Evolutionary conservation across 2,113 vertebrate species (phyloP), one percentile per base, ranked within the genome.

Genomic region (Egretta garzetta): DNA sequence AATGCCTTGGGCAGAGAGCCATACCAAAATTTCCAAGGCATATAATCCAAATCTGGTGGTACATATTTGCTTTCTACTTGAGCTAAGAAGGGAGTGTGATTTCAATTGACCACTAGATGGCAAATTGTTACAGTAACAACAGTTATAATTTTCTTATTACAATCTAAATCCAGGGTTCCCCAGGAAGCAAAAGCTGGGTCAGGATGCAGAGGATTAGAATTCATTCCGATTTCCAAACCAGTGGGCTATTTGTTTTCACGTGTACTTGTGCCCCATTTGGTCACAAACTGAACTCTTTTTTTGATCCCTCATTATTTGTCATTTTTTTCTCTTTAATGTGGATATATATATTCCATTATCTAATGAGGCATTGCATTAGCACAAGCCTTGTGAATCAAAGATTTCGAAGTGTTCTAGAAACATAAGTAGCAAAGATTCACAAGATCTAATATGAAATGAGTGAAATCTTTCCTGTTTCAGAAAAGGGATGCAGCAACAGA

Each of bases 11-110:
- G 47, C 10, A 2, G 1, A 16, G 71, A 59, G 10, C 14, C 49
- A 2, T 9, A n/a, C 4, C 41, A 14, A 52, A 5, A 47, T 56
- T 50, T n/a, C 60, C 58, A 20, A 19, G 77, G 37, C 47, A 6
- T 7, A 1, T 4, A 6, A 7, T 12, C 16, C 30, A 14, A 0
- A 9, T 27, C 33, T 13, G 32, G 10, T 30, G 43, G 4, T 9
- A 12, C 1, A 0, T 1, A 0, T 45, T 58, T 12, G 21, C n/a
- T 32, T 18, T 23, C 55, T 27, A 0, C 22, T 24, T 1, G 2
- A 58, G 50, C 18, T 12, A 4, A 35, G 45, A n/a, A 33, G 2
- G 0, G 4, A 19, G 30, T 30, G 41, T 11, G 50, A 3, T 63
- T 71, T 39, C 6, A 4, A 5, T 4, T 53, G 50, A 14, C 96